These are phyloP conservation scores for Zoanthus gigantus DNA, from an alignment of 92 coral and sea anemone species.

Conservation along the genomic window DNA sequence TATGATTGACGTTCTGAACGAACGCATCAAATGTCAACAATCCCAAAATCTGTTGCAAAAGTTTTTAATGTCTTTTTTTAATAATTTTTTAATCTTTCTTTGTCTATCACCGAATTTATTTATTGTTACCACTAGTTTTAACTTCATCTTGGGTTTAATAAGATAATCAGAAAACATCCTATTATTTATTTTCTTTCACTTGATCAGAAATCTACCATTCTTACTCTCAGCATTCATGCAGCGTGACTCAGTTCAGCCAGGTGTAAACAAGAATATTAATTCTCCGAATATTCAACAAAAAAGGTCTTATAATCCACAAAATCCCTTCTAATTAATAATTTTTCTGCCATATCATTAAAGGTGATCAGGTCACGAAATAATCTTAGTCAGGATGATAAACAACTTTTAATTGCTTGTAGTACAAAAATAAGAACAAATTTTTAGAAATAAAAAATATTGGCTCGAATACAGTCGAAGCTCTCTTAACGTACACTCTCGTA, in stretches of 20 bases:
- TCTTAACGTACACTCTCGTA: too few relatives aligned
- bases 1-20: conserved; percentile 75
- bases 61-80: neutral
- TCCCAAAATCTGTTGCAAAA: neutral
- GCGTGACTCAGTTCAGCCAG: neutral
- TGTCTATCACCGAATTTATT: neutral
- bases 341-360: neutral
- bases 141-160: neutral
- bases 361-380: conserved; percentile 9
- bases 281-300: neutral
- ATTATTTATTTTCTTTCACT: neutral
- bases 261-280: conserved; percentile 2
- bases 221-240: neutral
- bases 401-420: neutral
- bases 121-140: neutral
- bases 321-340: neutral
- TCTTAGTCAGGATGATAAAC: neutral
- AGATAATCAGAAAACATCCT: neutral
- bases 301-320: conserved; percentile 12
- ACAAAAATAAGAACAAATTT: too few relatives aligned
- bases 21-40: conserved; percentile 39
- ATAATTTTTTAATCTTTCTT: too few relatives aligned
- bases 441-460: too few relatives aligned
- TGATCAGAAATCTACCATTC: neutral
- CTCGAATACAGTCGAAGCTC: too few relatives aligned